Percentiles rank a stretch among this genome's conserved stretches.
Evolutionary conservation across 2,888 invertebrate genomes (phyloP).

Genomic region (Tenthredo livida): DNA sequence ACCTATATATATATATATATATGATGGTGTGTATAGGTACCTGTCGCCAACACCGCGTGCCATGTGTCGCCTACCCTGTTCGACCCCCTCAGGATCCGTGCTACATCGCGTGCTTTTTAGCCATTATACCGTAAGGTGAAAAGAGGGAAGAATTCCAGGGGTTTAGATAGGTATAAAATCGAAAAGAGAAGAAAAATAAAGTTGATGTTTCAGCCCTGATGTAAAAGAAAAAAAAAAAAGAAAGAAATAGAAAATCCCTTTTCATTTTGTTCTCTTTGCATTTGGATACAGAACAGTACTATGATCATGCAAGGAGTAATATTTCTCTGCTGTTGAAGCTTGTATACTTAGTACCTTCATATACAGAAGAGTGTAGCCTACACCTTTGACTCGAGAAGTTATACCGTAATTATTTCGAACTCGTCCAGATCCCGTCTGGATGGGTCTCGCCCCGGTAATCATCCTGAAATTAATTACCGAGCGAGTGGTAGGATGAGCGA

Average conservation of each 20-base stretch:
- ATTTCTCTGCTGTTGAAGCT: neutral
- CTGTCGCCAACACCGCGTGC: conserved; percentile 29
- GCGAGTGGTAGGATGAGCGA: conserved; percentile 67
- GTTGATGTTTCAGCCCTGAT: neutral
- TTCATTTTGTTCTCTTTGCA: neutral
- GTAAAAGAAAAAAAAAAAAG: neutral
- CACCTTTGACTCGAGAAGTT: conserved; percentile 31
- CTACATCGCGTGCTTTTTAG: neutral
- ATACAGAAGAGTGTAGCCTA: neutral
- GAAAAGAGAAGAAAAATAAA: neutral
- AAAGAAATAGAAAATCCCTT: neutral
- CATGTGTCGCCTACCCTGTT: conserved; percentile 33
- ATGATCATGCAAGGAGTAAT: neutral
- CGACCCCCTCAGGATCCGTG: conserved; percentile 24
- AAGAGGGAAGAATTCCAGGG: neutral
- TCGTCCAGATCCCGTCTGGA: neutral
- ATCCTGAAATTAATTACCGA: conserved; percentile 71
- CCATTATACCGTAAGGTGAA: conserved; percentile 1
- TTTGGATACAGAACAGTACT: neutral
- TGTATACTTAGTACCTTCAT: conserved; percentile 1
- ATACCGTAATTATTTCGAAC: conserved; percentile 34
- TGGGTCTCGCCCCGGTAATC: conserved; percentile 65
- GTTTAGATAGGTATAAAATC: neutral
- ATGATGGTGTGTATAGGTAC: neutral
- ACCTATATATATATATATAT: neutral